A percentile compares a stretch with the other conserved stretches of the same genome.
Conservation (phyloP, 2,888 invertebrate genomes). For the Cheilosia urbana region DNA sequence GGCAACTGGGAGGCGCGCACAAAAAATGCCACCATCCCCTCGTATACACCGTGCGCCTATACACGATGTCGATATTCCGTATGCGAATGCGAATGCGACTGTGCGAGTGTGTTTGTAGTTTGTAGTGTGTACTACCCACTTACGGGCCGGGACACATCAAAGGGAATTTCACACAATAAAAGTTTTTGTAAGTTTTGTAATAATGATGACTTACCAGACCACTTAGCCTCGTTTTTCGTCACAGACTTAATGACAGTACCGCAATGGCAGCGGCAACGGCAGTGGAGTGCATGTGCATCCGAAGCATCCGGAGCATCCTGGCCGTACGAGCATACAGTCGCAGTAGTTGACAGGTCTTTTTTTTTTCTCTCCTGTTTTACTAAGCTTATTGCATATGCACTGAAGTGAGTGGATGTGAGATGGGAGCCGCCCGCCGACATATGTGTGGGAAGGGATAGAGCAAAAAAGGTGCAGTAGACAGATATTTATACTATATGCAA, state of each 20-base stretch:
- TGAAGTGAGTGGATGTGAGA: conserved; percentile 50
- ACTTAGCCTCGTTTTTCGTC: conserved; percentile 75
- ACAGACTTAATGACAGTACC: conserved; percentile 71
- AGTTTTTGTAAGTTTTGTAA: conserved; percentile 76
- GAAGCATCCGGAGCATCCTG: conserved; percentile 59
- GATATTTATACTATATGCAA: conserved; percentile 40
- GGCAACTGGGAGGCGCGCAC: neutral
- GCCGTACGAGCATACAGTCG: conserved; percentile 45
- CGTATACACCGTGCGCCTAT: neutral
- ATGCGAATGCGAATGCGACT: conserved; percentile 7
- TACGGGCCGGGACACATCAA: conserved; percentile 67
- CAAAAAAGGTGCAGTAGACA: conserved; percentile 54
- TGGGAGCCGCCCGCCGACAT: conserved; percentile 4
- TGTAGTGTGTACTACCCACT: conserved; percentile 48
- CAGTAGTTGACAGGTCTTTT: conserved; percentile 72
- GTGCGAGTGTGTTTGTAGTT: too few relatives aligned
- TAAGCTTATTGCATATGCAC: conserved; percentile 73
- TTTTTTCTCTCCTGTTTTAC: conserved; percentile 57
- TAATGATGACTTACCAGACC: conserved; percentile 76
- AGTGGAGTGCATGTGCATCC: conserved; percentile 62
- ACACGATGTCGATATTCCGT: conserved; percentile 51
- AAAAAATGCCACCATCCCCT: neutral
- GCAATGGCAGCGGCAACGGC: conserved; percentile 25
- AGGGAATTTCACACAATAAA: conserved; percentile 75
- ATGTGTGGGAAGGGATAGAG: conserved; percentile 12